Evolutionary conservation across 2,113 vertebrate genomes (phyloP).

Genomic region (Echinops telfairi): DNA sequence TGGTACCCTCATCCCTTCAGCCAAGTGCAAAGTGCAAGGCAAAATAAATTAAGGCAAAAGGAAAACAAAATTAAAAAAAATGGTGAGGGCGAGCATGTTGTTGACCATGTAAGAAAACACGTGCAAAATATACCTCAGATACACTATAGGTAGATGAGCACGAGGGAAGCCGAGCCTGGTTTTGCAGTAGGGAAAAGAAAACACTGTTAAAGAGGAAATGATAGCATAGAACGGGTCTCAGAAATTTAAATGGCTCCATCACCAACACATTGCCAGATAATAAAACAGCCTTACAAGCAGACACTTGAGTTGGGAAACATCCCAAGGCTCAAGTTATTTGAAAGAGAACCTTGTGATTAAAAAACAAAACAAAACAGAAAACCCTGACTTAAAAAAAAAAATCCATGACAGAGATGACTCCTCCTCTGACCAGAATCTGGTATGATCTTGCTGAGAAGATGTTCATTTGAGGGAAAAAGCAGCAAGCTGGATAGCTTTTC

Average conservation of each 20-base stretch:
- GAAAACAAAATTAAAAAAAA: constrained; percentile 82
- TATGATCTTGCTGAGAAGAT: constrained; percentile 57
- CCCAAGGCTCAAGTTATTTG: constrained; percentile 79
- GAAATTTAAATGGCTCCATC: constrained; percentile 87
- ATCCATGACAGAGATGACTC: constrained; percentile 57
- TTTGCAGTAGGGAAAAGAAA: constrained; percentile 94
- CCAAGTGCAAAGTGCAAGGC: constrained; percentile 88
- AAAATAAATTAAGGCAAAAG: constrained; percentile 84
- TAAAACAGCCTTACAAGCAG: constrained; percentile 82
- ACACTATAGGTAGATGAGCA: constrained; percentile 99
- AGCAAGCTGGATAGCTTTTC: constrained; percentile 58
- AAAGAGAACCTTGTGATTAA: constrained; percentile 80
- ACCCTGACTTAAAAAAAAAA: constrained; percentile 50
- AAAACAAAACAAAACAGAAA: constrained; percentile 32
- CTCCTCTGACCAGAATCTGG: constrained; percentile 51
- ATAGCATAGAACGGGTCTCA: constrained; percentile 87
- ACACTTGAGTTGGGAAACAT: constrained; percentile 77
- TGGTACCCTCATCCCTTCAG: constrained; percentile 76
- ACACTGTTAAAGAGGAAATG: constrained; percentile 91
- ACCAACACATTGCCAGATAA: constrained; percentile 85
- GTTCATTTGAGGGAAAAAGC: constrained; percentile 21
- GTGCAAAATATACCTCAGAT: constrained; percentile 99
- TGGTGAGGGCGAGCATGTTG: constrained; percentile 87
- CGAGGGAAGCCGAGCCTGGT: constrained; percentile 99
- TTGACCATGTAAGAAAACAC: constrained; percentile 89